Conservation (phyloP, 2,888 invertebrate species). For the Nemotelus pantherinus region DNA sequence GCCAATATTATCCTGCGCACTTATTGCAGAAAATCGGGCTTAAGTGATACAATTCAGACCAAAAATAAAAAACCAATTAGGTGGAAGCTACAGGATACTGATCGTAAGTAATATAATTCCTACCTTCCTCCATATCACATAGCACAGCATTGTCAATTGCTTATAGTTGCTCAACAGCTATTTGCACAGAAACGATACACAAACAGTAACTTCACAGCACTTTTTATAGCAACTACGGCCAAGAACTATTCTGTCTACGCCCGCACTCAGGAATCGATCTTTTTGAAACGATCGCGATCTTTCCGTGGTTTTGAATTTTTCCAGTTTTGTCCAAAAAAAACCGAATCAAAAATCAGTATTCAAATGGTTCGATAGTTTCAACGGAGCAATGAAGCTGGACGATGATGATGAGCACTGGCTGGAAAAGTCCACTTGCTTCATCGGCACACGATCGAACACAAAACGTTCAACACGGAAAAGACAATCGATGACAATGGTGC, state of each 20-base stretch:
- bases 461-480: slow-evolving; percentile 21
- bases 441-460: neutral
- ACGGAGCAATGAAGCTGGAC: neutral
- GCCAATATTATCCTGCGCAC: too few relatives aligned
- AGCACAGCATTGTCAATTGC: slow-evolving; percentile 33
- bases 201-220: slow-evolving; percentile 7
- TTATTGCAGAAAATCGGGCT: too few relatives aligned
- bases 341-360: neutral
- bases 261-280: neutral
- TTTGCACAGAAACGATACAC: neutral
- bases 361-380: neutral
- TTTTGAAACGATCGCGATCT: neutral
- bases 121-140: slow-evolving; percentile 39
- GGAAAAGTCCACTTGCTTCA: neutral
- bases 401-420: slow-evolving; percentile 25
- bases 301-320: neutral
- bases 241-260: too few relatives aligned
- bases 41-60: too few relatives aligned
- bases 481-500: slow-evolving; percentile 13
- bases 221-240: neutral
- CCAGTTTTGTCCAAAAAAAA: neutral
- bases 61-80: too few relatives aligned
- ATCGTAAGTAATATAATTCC: neutral
- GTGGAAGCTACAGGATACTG: too few relatives aligned
- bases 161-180: neutral